Evolutionary conservation across 2,113 vertebrate genomes (phyloP), one percentile per base, ranked within the genome.

Genomic region (Mobula birostris): DNA sequence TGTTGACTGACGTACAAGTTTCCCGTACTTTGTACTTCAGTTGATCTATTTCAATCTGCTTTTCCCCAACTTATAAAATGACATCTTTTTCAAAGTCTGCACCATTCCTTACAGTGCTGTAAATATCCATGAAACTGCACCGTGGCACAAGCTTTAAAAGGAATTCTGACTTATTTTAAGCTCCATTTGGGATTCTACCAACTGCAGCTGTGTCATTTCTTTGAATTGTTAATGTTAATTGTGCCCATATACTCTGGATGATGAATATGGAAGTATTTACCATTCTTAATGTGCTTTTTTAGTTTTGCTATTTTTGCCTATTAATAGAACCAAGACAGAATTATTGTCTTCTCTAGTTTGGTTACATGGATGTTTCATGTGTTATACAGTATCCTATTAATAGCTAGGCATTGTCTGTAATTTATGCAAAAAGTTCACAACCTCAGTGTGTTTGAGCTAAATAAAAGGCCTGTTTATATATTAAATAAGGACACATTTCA

Each of bases 361-460:
- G 83, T 63, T 58, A n/a, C 56, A 63, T 88, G 61, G 8, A 90
- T 66, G 63, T 66, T 29, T 68, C n/a, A n/a, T 56, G 27, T 63
- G 83, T 63, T n/a, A 61, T 15, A 24, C 5, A 27, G 58, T 14
- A 7, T 88, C 29, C 85, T 66, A 63, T 88, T 88, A 63, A 88
- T 88, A 88, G 85, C 17, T 90, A 32, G 61, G n/a, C 61, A 66
- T 32, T 66, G n/a, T 36, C 85, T 17, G n/a, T 58, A 15, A 15
- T 66, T 90, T 88, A 74, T 90, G 15, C 14, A 63, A n/a, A n/a
- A 66, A 90, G 29, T 90, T 63, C 85, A 90, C 61, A 90, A 66
- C 61, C 61, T 90, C n/a, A 66, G 12, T n/a, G 85, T n/a, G 58
- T 66, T 90, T 7, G 63, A 68, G 1, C n/a, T 66, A 90, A 90